Percentiles rank a stretch among this genome's conserved stretches.
Conservation (phyloP, 2,888 invertebrate genomes). For the Drosophila paracracens region DNA sequence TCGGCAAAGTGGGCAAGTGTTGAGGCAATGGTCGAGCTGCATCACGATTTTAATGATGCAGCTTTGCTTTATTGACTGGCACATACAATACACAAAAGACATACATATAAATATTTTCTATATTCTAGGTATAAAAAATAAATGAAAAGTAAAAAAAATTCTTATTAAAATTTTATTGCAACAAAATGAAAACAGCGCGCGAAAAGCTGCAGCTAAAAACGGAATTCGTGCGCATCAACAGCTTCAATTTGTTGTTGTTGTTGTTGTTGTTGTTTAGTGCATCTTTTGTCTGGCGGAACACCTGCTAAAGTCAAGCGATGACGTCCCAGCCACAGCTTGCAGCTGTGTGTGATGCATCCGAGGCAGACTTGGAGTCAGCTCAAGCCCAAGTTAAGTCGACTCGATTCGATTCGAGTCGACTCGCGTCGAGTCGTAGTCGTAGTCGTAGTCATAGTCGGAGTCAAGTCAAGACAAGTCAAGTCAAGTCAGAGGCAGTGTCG, state of each 20-base stretch:
- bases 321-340: conserved; percentile 63
- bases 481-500: conserved; percentile 61
- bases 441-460: background rate
- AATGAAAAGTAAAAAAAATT: conserved; percentile 48
- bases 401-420: conserved; percentile 8
- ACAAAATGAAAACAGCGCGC: conserved; percentile 72
- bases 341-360: conserved; percentile 69
- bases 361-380: conserved; percentile 51
- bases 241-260: conserved; percentile 69
- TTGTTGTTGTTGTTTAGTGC: conserved; percentile 52
- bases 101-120: conserved; percentile 36
- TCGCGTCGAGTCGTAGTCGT: background rate
- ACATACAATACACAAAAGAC: conserved; percentile 21
- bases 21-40: conserved; percentile 65
- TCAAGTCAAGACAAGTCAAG: conserved; percentile 49
- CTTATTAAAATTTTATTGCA: conserved; percentile 80
- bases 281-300: conserved; percentile 74
- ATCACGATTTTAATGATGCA: conserved; percentile 66
- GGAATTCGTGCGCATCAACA: conserved; percentile 81
- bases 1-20: conserved; percentile 48
- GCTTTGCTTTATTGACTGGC: conserved; percentile 42
- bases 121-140: conserved; percentile 55
- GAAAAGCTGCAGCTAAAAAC: conserved; percentile 73
- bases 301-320: conserved; percentile 71
- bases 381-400: conserved; percentile 18